Evolutionary conservation across 1,140 invertebrate species (phyloP).

Genomic region (Maniola jurtina): DNA sequence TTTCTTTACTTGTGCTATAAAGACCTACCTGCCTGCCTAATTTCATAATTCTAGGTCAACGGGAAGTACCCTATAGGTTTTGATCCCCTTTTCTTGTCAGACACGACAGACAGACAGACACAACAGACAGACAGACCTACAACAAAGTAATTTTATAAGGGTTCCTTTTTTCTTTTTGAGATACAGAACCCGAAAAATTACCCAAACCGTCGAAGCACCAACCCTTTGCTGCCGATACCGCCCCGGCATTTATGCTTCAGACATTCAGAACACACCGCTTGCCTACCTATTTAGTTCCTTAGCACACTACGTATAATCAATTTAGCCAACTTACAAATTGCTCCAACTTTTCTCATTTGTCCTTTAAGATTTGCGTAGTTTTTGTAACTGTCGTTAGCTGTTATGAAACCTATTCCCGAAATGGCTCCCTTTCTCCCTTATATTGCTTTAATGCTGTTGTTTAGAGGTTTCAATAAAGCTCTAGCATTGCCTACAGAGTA

Average conservation of each 20-base stretch:
- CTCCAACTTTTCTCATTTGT: constrained; percentile 13
- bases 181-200: too few relatives aligned
- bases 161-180: too few relatives aligned
- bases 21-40: too few relatives aligned
- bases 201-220: not conserved
- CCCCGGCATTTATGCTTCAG: not conserved
- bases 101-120: too few relatives aligned
- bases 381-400: constrained; percentile 7
- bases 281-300: not conserved
- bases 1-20: too few relatives aligned
- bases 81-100: too few relatives aligned
- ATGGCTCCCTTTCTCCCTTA: not conserved
- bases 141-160: too few relatives aligned
- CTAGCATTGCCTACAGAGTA: not conserved
- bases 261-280: not conserved
- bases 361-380: constrained; percentile 4
- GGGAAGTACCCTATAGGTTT: too few relatives aligned
- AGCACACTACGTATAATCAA: not conserved
- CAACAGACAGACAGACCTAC: too few relatives aligned
- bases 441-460: constrained; percentile 1
- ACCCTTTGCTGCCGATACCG: not conserved
- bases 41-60: too few relatives aligned
- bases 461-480: constrained; percentile 9
- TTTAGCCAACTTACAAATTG: constrained; percentile 7
- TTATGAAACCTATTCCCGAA: constrained; percentile 7